These are phyloP conservation scores for Sebastiscus tertius DNA, from an alignment of 2,797 vertebrate genomes.

Conservation along the genomic window DNA sequence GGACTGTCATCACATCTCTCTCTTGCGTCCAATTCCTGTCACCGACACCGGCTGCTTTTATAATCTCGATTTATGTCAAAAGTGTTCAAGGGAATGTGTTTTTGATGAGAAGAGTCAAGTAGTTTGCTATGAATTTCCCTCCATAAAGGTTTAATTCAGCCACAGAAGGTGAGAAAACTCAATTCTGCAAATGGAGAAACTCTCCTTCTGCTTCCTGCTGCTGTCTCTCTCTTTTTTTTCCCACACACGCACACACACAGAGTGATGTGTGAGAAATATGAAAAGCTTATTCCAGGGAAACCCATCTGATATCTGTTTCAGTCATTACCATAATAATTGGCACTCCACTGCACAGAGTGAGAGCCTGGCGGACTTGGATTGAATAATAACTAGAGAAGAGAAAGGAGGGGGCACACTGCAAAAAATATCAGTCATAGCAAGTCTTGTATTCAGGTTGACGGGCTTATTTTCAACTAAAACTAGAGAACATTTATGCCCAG, in stretches of 20 bases:
- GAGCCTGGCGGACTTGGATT: slow-evolving; percentile 48
- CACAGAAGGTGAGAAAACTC: slow-evolving; percentile 41
- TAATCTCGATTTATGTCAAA: slow-evolving; percentile 27
- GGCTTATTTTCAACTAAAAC: neutral
- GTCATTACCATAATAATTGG: slow-evolving; percentile 82
- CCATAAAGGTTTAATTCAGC: slow-evolving; percentile 41
- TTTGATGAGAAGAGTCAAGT: slow-evolving; percentile 29
- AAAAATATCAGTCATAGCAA: slow-evolving; percentile 50
- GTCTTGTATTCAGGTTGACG: neutral
- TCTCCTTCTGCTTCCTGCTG: slow-evolving; percentile 2
- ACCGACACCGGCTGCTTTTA: neutral
- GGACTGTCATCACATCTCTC: slow-evolving; percentile 29
- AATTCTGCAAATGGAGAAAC: slow-evolving; percentile 31
- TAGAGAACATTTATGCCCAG: neutral
- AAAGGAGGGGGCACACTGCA: slow-evolving; percentile 44
- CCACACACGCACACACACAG: slow-evolving; percentile 5
- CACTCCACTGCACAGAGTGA: slow-evolving; percentile 70
- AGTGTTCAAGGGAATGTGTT: slow-evolving; percentile 34
- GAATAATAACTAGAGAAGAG: slow-evolving; percentile 71
- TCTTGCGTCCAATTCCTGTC: slow-evolving; percentile 35
- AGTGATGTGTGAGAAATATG: slow-evolving; percentile 60
- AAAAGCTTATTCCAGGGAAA: slow-evolving; percentile 74
- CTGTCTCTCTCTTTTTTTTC: neutral
- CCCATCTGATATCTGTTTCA: slow-evolving; percentile 81
- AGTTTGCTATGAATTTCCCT: neutral